Evolutionary conservation across 2,888 invertebrate species (phyloP), one percentile per base, ranked within the genome.

Genomic region (Epirrita christyi): DNA sequence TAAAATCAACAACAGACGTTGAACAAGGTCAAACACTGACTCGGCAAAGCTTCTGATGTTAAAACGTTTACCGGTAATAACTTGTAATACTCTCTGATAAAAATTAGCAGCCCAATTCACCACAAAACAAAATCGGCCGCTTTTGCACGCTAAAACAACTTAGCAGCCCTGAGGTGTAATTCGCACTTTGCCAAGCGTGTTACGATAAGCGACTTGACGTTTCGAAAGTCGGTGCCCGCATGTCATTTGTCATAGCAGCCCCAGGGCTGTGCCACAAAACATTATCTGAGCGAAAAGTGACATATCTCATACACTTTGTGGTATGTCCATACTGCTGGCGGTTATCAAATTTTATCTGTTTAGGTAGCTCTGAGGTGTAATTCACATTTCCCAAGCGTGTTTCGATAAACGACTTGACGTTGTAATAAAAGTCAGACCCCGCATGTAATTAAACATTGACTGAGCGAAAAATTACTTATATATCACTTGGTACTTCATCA

Each of bases 241-340:
- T 79, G 75, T 78, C 82, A 78, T 80, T 81, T 81, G 80, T 81
- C 77, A 81, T 60, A 68, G 64, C 63, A 68, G 72, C 70, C 72
- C 70, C 71, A 66, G 62, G 68, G 68, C 58, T 66, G 61, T 68
- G 63, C 64, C 65, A 71, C 66, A 71, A 66, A 59, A 61, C 64
- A 55, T 61, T 66, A 68, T 67, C 64, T 61, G 54, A 49, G 55
- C 57, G 59, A 51, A 57, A 61, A 64, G 61, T 63, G 64, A 62
- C 66, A 57, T 60, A 49, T 46, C 55, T 63, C 55, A 64, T 64
- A 67, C 54, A 46, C 55, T 55, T 46, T 28, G 14, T 7, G 42
- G 55, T 51, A 10, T 37, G 14, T 51, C 47, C n/a, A 0, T 8
- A 15, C 14, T 59, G 32, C 9, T 15, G n/a, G 52, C 52, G 38